Conservation (phyloP, 2,888 invertebrate genomes). For the Eilema caniola region DNA sequence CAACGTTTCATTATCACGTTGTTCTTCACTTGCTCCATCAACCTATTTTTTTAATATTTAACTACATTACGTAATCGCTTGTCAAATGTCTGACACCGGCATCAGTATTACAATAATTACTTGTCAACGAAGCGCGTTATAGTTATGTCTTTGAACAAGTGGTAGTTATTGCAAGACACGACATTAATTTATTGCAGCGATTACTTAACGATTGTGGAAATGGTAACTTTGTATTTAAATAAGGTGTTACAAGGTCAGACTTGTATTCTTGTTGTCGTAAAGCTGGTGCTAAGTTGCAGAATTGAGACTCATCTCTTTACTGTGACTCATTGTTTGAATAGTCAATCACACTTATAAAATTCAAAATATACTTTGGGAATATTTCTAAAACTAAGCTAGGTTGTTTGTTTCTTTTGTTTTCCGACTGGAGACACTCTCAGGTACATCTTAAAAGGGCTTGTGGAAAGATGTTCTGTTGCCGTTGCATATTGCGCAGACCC, state of each 20-base stretch:
- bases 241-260: conserved; percentile 8
- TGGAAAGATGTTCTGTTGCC: too few species aligned
- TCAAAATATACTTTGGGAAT: too few species aligned
- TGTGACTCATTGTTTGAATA: not conserved
- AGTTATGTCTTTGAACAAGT: conserved; percentile 15
- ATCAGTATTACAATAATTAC: conserved; percentile 3
- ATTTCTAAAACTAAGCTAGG: too few species aligned
- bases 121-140: conserved; percentile 2
- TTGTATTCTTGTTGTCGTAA: not conserved
- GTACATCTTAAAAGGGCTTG: too few species aligned
- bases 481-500: too few species aligned
- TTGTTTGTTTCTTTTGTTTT: too few species aligned
- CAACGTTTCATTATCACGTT: not conserved
- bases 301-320: not conserved
- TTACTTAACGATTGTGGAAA: conserved; percentile 25
- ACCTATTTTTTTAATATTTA: not conserved
- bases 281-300: not conserved
- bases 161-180: conserved; percentile 14
- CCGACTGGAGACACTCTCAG: too few species aligned
- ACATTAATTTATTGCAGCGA: conserved; percentile 20
- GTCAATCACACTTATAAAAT: not conserved
- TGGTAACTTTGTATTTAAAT: conserved; percentile 8
- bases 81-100: conserved; percentile 1
- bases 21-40: not conserved
- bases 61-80: not conserved